phyloP scores from a whole-genome alignment of 2,797 vertebrate genomes.

The Fistularia tabacaria region DNA sequence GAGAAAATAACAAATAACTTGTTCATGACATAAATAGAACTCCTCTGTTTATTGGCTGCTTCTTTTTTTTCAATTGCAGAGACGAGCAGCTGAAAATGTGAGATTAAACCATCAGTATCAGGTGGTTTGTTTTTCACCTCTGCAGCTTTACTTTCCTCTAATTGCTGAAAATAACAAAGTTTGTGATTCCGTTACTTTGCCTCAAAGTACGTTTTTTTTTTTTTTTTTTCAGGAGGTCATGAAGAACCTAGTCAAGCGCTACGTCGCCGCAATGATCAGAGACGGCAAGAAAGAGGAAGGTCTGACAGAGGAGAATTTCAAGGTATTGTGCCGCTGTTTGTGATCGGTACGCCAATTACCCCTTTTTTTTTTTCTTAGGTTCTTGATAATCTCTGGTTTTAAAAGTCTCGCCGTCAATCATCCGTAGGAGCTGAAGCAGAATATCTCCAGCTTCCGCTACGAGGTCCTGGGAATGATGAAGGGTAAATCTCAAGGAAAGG shows the following conservation, averaged over 20 bases:
- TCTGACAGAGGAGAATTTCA: constrained; percentile 96
- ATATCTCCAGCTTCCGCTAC: constrained; percentile 98
- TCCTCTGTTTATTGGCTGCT: not conserved
- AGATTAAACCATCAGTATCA: constrained; percentile 90
- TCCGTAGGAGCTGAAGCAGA: constrained; percentile 92
- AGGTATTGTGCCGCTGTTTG: no score
- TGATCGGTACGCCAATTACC: not conserved
- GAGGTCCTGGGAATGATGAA: constrained; percentile 93
- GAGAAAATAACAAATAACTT: not conserved
- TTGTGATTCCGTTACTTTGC: not conserved
- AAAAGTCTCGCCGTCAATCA: constrained; percentile 19
- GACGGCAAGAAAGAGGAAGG: constrained; percentile 94
- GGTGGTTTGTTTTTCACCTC: constrained; percentile 64
- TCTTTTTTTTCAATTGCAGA: constrained; percentile 67
- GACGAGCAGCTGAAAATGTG: constrained; percentile 88
- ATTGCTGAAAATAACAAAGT: not conserved
- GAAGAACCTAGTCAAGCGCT: constrained; percentile 91
- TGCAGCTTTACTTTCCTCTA: not conserved
- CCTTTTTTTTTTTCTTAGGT: not conserved
- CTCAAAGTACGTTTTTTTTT: not conserved
- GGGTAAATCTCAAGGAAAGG: constrained; percentile 70
- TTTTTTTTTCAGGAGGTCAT: constrained; percentile 84
- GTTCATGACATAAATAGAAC: not conserved
- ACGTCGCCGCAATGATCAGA: constrained; percentile 96
- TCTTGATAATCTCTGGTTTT: constrained; percentile 1